These are phyloP conservation scores for Gymnorhina tibicen DNA, from an alignment of 2,113 vertebrate species.

Conservation along the genomic window DNA sequence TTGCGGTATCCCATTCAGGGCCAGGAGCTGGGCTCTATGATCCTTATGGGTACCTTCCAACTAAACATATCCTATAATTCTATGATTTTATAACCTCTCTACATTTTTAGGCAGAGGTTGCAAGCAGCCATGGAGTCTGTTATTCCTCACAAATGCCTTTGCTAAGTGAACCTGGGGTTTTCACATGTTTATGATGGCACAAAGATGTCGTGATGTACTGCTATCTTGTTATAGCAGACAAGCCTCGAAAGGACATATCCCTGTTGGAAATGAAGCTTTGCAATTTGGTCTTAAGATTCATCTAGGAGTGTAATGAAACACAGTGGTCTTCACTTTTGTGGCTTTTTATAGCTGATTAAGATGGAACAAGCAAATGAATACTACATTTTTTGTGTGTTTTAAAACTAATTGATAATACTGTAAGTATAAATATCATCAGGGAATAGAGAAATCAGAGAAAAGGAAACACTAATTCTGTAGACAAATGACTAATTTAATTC, in stretches of 20 bases:
- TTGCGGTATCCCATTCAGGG: accelerated
- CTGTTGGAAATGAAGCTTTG: not conserved
- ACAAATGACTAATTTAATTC: conserved; percentile 5
- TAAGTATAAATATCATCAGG: not conserved
- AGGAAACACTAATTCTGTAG: not conserved
- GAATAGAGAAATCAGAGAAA: not conserved
- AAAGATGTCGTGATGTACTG: not conserved
- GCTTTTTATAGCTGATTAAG: not conserved
- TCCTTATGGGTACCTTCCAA: not conserved
- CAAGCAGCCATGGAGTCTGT: not conserved
- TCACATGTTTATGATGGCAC: not conserved
- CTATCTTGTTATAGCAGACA: not conserved
- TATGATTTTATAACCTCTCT: not conserved
- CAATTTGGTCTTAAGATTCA: not conserved
- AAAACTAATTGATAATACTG: not conserved
- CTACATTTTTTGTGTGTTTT: not conserved
- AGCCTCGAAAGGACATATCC: not conserved
- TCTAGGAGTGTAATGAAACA: not conserved
- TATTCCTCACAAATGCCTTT: not conserved
- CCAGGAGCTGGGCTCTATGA: not conserved
- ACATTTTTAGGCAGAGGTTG: not conserved
- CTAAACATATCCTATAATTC: not conserved
- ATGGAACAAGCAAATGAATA: not conserved
- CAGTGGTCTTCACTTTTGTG: not conserved
- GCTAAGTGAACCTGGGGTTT: not conserved